These are phyloP conservation scores for Corythaixoides concolor DNA, from an alignment of 2,113 vertebrate species.

Conservation along the genomic window DNA sequence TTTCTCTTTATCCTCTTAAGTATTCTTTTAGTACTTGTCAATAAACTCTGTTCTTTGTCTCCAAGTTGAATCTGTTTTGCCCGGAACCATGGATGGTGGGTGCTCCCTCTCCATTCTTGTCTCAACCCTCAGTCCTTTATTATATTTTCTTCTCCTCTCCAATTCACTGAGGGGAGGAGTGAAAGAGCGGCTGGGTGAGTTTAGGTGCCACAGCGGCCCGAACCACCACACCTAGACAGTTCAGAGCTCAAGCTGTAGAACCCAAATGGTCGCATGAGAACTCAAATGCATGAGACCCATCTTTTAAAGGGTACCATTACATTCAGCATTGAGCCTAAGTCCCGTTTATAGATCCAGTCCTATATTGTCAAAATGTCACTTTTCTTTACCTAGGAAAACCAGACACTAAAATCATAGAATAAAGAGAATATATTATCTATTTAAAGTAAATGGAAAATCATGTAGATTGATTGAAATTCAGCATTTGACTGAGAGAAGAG, in stretches of 20 bases:
- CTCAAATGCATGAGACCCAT: not conserved
- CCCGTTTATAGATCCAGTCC: not conserved
- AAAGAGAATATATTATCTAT: not conserved
- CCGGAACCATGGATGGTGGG: too few relatives aligned
- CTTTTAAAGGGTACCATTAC: not conserved
- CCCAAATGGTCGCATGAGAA: fast-evolving
- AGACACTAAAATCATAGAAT: not conserved
- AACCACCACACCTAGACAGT: too few relatives aligned
- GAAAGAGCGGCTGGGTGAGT: too few relatives aligned
- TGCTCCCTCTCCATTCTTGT: too few relatives aligned
- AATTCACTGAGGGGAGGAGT: too few relatives aligned
- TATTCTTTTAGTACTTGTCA: too few relatives aligned
- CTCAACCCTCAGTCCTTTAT: too few relatives aligned
- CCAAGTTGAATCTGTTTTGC: too few relatives aligned
- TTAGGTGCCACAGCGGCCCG: too few relatives aligned
- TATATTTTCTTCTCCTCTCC: too few relatives aligned
- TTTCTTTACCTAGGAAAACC: not conserved
- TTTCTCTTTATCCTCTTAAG: too few relatives aligned
- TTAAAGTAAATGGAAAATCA: conserved; percentile 19
- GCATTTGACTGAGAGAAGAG: not conserved
- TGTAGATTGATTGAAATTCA: not conserved
- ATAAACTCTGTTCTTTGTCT: too few relatives aligned
- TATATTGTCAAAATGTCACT: not conserved
- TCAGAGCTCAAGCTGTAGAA: not conserved
- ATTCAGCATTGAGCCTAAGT: not conserved